These are phyloP conservation scores for Ligdia adustata DNA, from an alignment of 2,888 invertebrate species.

Conservation along the genomic window DNA sequence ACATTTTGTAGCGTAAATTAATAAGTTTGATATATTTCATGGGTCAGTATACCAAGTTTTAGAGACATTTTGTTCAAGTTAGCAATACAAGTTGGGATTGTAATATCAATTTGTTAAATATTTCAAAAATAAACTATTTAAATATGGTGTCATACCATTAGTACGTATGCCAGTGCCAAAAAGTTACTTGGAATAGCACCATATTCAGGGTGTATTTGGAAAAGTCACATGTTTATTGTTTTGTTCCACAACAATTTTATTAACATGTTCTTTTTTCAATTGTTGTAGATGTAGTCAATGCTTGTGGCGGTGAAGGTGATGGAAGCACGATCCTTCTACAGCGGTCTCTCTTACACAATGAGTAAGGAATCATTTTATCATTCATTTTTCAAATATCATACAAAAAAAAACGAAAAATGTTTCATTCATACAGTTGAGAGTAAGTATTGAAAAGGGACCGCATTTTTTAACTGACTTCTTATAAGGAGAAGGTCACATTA, in stretches of 20 bases:
- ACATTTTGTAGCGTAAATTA: no score
- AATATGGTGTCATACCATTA: no score
- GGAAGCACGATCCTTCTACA: conserved; percentile 83
- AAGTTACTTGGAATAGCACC: no score
- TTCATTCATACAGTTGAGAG: conserved; percentile 9
- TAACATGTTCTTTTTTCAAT: conserved; percentile 70
- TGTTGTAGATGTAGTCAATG: conserved; percentile 94
- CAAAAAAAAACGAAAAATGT: conserved; percentile 18
- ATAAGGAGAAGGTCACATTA: no score
- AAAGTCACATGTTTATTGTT: conserved; percentile 21
- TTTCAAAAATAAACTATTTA: no score
- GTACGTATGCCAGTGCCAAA: no score
- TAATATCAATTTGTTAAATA: no score
- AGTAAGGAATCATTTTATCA: conserved; percentile 68
- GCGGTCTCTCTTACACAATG: conserved; percentile 83
- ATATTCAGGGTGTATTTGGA: conserved; percentile 3
- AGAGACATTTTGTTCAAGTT: no score
- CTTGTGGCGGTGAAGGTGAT: conserved; percentile 93
- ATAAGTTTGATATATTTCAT: no score
- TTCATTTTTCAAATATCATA: conserved; percentile 32
- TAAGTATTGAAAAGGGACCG: conserved; percentile 51
- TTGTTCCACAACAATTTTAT: conserved; percentile 27
- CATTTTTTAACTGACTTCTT: conserved; percentile 36
- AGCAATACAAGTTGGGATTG: no score
- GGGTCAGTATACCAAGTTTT: no score